These are phyloP conservation scores for Falco rusticolus DNA, from an alignment of 2,797 vertebrate genomes.

Conservation along the genomic window DNA sequence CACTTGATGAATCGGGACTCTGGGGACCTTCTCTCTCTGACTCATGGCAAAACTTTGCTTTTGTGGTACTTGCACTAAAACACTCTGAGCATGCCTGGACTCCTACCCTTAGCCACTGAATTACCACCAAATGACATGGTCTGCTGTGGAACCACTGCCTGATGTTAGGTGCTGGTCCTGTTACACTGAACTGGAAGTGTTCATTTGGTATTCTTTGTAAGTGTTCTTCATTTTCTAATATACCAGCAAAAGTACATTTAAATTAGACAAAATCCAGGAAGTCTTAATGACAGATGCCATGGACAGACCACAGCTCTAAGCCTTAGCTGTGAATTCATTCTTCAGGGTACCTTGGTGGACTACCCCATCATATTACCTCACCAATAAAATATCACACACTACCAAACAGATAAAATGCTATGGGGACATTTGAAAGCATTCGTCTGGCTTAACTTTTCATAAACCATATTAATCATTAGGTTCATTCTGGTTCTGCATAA, in stretches of 20 bases:
- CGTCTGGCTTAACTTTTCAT: neutral
- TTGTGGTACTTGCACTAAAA: neutral
- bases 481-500: neutral
- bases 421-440: neutral
- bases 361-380: neutral
- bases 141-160: neutral
- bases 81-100: neutral
- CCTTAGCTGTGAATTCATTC: neutral
- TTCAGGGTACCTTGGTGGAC: neutral
- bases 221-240: neutral
- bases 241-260: neutral
- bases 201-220: neutral
- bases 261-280: neutral
- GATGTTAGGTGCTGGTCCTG: neutral
- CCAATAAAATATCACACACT: fast-evolving
- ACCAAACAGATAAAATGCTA: neutral
- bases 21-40: fast-evolving
- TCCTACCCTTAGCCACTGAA: neutral
- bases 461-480: neutral
- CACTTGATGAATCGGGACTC: neutral
- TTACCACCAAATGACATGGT: fast-evolving
- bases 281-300: neutral
- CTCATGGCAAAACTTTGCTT: neutral
- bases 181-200: neutral
- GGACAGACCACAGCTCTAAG: neutral